These are phyloP conservation scores for Tokudaia tokunoshimensis DNA, from an alignment of 2,797 vertebrate genomes.

Conservation along the genomic window DNA sequence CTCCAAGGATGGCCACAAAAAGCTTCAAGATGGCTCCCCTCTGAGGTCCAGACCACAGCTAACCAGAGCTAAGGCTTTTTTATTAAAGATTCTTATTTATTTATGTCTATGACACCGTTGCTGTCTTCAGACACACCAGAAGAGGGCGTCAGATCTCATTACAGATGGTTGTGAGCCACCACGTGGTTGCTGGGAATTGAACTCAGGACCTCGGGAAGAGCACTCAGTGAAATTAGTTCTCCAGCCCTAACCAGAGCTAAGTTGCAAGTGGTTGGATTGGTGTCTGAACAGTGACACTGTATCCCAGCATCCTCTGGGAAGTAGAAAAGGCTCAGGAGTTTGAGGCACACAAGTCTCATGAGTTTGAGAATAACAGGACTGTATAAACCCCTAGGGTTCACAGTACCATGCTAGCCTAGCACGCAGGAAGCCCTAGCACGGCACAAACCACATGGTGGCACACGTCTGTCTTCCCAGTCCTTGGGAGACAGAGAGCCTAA, in stretches of 20 bases:
- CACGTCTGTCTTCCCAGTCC: background rate
- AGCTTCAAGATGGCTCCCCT: background rate
- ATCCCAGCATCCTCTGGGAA: background rate
- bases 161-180: no score
- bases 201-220: no score
- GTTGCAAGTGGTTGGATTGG: background rate
- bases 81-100: no score
- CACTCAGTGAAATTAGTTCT: no score
- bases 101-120: no score
- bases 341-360: background rate
- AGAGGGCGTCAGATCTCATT: no score
- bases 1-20: background rate
- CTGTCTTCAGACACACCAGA: no score
- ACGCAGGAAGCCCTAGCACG: background rate
- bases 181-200: no score
- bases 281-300: background rate
- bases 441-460: background rate
- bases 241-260: background rate
- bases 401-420: no score
- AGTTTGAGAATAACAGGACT: background rate
- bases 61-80: background rate
- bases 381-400: background rate
- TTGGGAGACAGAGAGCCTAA: background rate
- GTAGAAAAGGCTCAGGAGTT: background rate
- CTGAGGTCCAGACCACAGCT: background rate